Base-by-base conservation (phyloP, 2,797 vertebrate genomes). In the Lagorchestes hirsutus region DNA sequence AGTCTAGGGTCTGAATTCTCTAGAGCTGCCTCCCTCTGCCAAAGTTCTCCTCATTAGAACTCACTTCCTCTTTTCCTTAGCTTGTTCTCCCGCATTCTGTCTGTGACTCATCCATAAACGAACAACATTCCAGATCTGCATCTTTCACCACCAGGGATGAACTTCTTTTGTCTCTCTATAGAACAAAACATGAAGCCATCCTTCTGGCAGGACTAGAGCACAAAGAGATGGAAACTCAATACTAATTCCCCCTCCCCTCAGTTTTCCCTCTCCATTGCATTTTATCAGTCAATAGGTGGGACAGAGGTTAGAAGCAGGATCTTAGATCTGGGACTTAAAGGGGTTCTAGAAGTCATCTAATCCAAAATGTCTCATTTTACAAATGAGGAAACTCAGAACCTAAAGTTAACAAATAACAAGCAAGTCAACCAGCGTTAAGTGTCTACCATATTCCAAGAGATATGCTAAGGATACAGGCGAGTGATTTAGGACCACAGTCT, bases 41-140 rank as follows among this genome's bases (percentile, higher is more conserved):
- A 59, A 87, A 91, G 4, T 0, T 90, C 87, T 95, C 62, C 92
- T 93, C 91, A 52, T 90, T 54, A 93, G 92, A 94, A 97, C 62
- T 9, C 14, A 55, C 67, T 91, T 94, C 31, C 54, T 5, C 46
- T 54, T 93, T 52, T 93, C 46, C 12, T 90, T 55, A 87, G 46
- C 55, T n/a, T 62, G 90, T 29, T 92, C 94, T 62, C 91, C 27
- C 34, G 18, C 50, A 82, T 74, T 90, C 54, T 28, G 22, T 16
- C 1, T 0, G 54, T 94, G 95, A 74, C 87, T 93, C 16, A 59
- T 52, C 9, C 46, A 59, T 1, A 5, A 58, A 22, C 13, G 11
- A 91, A 16, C 52, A 62, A 58, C 50, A 57, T 28, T 55, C 50
- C 9, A 13, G 82, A 5, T 34, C 22, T 14, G 55, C 59, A 2